Evolutionary conservation across 1,140 invertebrate genomes (phyloP).

Genomic region (Orius insidiosus): DNA sequence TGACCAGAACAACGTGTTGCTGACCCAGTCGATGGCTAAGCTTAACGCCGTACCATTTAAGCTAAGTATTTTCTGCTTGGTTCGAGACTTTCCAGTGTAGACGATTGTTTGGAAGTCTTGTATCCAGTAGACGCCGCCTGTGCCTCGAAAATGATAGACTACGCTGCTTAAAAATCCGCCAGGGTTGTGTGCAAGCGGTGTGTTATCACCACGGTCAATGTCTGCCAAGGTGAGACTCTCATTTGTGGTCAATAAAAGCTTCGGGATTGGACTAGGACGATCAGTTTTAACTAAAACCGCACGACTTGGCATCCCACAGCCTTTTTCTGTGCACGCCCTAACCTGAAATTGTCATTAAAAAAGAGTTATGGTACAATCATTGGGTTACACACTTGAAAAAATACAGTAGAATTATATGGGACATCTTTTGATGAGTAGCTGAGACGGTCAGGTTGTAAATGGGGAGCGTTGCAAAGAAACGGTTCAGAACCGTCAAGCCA

Average conservation of each 20-base stretch:
- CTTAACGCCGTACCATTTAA: slow-evolving; percentile 46
- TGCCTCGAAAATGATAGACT: no score
- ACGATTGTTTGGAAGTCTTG: no score
- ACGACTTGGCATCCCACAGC: slow-evolving; percentile 46
- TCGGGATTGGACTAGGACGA: slow-evolving; percentile 54
- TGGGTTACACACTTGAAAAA: slow-evolving; percentile 40
- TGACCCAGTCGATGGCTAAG: slow-evolving; percentile 71
- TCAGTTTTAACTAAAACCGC: slow-evolving; percentile 40
- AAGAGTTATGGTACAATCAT: not conserved
- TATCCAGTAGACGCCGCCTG: no score
- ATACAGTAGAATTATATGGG: slow-evolving; percentile 44
- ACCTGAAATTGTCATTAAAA: slow-evolving; percentile 31
- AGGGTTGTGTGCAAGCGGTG: slow-evolving; percentile 6
- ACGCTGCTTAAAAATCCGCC: no score
- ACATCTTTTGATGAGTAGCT: slow-evolving; percentile 41
- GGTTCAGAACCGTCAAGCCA: slow-evolving; percentile 32
- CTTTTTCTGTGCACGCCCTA: slow-evolving; percentile 56
- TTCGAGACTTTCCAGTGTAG: no score
- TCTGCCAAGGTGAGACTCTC: slow-evolving; percentile 56
- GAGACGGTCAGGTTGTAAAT: slow-evolving; percentile 22
- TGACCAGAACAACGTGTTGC: slow-evolving; percentile 61
- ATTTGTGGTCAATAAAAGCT: slow-evolving; percentile 49
- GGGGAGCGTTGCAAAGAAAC: slow-evolving; percentile 22
- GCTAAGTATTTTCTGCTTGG: slow-evolving; percentile 24
- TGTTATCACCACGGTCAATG: slow-evolving; percentile 38